Conservation (phyloP, 2,113 vertebrate genomes). For the Tragelaphus scriptus region DNA sequence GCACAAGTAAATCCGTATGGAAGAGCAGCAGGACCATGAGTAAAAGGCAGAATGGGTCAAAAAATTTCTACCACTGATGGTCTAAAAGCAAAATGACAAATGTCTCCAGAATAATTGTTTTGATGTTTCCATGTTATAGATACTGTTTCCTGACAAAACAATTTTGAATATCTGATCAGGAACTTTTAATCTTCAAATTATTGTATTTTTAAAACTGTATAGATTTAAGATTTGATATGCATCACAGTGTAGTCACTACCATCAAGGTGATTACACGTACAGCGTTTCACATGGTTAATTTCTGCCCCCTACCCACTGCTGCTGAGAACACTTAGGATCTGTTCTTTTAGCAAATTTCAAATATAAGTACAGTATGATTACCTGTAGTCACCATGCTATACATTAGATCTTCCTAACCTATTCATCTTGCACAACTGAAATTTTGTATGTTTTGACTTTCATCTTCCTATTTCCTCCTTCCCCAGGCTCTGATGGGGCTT, state of each 20-base stretch:
- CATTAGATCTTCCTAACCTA: not conserved
- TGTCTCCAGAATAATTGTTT: not conserved
- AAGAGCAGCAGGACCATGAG: not conserved
- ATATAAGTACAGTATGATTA: not conserved
- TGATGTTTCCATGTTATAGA: not conserved
- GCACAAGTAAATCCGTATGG: not conserved
- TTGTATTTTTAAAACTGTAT: not conserved
- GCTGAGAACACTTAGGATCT: not conserved
- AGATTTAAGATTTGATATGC: not conserved
- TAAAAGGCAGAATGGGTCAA: not conserved
- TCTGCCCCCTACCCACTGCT: not conserved
- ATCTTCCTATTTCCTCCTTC: not conserved
- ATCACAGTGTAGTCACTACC: not conserved
- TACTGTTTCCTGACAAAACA: not conserved
- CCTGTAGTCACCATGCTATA: not conserved
- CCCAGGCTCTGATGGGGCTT: not conserved
- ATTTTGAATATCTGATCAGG: not conserved
- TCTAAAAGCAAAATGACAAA: not conserved
- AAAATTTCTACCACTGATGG: not conserved
- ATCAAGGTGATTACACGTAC: not conserved
- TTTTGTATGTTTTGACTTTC: not conserved
- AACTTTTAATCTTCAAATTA: not conserved
- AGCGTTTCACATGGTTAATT: not conserved
- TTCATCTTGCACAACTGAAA: not conserved
- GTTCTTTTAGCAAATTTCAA: not conserved